A percentile compares a stretch with the other conserved stretches of the same genome.
These are phyloP conservation scores for Merops nubicus DNA, from an alignment of 2,113 vertebrate species.

Conservation along the genomic window DNA sequence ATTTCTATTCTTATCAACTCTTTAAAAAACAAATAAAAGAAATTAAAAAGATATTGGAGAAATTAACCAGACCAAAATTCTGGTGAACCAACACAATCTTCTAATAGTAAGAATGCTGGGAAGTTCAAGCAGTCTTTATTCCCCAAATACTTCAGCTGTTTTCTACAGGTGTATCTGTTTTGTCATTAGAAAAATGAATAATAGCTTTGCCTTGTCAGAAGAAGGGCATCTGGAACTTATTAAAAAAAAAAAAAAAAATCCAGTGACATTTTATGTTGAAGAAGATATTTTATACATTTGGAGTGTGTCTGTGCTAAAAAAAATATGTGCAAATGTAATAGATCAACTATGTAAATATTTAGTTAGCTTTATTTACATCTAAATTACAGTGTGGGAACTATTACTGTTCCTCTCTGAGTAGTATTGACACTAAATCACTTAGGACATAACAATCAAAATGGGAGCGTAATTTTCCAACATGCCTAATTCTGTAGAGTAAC, in stretches of 20 bases:
- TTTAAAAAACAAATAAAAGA: background rate
- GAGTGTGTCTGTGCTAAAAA: no score
- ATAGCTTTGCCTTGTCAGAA: background rate
- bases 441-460: background rate
- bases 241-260: background rate
- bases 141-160: background rate
- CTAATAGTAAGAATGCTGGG: background rate
- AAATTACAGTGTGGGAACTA: background rate
- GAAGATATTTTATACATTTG: background rate
- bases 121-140: background rate
- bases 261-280: background rate
- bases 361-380: background rate
- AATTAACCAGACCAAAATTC: background rate
- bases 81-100: background rate
- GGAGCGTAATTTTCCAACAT: background rate
- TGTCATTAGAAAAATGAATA: background rate
- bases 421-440: background rate
- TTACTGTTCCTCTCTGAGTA: background rate
- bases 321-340: background rate
- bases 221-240: background rate
- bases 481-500: background rate
- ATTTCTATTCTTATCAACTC: background rate
- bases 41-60: background rate
- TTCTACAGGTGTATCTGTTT: background rate
- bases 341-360: background rate